Base-by-base conservation (phyloP, 2,888 invertebrate species). In the Mesochorus sp. region DNA sequence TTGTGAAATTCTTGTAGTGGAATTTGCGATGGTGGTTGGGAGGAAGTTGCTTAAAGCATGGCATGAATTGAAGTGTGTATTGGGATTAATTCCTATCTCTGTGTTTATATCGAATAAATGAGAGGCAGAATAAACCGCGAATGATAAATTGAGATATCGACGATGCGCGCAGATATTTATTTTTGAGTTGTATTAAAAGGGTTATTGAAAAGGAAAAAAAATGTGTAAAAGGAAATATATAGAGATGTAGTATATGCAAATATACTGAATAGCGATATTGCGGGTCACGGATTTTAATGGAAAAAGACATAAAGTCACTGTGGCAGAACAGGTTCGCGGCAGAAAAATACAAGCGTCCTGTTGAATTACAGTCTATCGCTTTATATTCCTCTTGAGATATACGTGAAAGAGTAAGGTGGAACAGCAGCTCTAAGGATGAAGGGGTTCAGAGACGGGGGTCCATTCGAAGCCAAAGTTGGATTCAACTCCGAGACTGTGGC, bases 1-100 rank as follows among this genome's bases (percentile, higher is more conserved):
- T 67, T 67, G 14, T 31, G 66, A 51, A 67, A 74, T 74, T 74
- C 66, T 67, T 66, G 73, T 66, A 57, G 53, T 61, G 68, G 71
- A 51, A 71, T 71, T 26, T 49, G 51, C 39, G 57, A 51, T 64
- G 51, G 39, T 51, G 53, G 17, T 67, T 53, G 42, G 42, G 44
- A 12, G 55, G 28, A 55, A 67, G 67, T 67, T 67, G 53, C 28
- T 67, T 44, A 28, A 55, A 42, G 12, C 67, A 42, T 8, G 44
- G 42, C 55, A 19, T 31, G 31, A 67, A 67, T 67, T 28, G 55
- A 55, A 53, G 8, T n/a, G 37, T 24, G 34, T 8, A 21, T 19
- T 37, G 24, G n/a, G 66, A 66, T 66, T 66, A 37, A 66, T 66
- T 24, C 53, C 10, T 17, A 8, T 14, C 21, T 59, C 37, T 44